These are phyloP conservation scores for Amphipoea lucens DNA, from an alignment of 2,888 invertebrate species.

Conservation along the genomic window DNA sequence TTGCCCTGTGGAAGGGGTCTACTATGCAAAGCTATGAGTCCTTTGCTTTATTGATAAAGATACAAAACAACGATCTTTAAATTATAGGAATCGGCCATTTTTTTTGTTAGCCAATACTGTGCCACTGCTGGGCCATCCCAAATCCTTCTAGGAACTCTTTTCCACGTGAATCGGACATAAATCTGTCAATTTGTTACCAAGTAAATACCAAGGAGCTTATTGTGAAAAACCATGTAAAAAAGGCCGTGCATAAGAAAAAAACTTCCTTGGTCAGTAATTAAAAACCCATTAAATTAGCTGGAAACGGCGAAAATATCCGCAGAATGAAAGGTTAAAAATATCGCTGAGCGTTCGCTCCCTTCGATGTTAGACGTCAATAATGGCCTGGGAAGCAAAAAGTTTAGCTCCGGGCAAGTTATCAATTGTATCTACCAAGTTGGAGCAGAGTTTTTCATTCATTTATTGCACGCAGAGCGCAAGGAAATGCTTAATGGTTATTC, in stretches of 20 bases:
- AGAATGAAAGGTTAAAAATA: constrained; percentile 74
- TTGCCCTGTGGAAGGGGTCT: too few species aligned
- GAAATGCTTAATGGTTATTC: constrained; percentile 86
- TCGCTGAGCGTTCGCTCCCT: constrained; percentile 73
- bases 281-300: constrained; percentile 67
- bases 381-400: constrained; percentile 84
- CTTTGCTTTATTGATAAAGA: too few species aligned
- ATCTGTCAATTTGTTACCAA: not conserved
- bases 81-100: too few species aligned
- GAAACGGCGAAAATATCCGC: constrained; percentile 66
- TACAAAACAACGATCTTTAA: not conserved
- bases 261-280: constrained; percentile 58
- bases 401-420: constrained; percentile 84
- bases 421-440: constrained; percentile 85
- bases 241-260: constrained; percentile 39
- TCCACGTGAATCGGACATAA: not conserved
- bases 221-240: constrained; percentile 25
- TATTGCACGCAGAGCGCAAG: constrained; percentile 83
- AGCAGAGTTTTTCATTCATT: constrained; percentile 84
- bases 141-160: too few species aligned
- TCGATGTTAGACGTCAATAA: constrained; percentile 81
- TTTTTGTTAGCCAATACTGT: too few species aligned
- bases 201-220: not conserved
- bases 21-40: too few species aligned
- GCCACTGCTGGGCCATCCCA: too few species aligned